Evolutionary conservation across 2,888 invertebrate species (phyloP), one percentile per base, ranked within the genome.

Genomic region (Lasius fuliginosus): DNA sequence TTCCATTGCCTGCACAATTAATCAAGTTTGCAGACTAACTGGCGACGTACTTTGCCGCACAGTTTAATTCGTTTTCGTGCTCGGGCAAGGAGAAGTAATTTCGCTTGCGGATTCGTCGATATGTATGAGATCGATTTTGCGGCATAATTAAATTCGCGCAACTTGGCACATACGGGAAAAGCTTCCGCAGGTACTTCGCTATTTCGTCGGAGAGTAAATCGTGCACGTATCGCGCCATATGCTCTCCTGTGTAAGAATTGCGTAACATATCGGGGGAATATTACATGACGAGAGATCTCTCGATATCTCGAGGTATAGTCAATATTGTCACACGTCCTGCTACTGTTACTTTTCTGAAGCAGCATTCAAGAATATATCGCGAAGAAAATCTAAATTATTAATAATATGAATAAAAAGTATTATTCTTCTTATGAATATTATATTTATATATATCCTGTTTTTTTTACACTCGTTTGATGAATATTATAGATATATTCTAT

Each of bases 51-150:
- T 60, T 71, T 18, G 36, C 33, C 36, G 77, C 69, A 68, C 75
- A 74, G 65, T 82, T 86, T 86, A 68, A 85, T 82, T 79, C 81
- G 64, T 85, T 82, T 81, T 56, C 81, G 81, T 81, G 75, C 56
- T 64, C 56, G 64, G 11, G 65, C 81, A 85, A 85, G 79, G 46
- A 64, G 36, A 85, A 85, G 62, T 85, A 79, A 85, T 85, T 85
- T 85, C 69, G 42, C 68, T 79, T 33, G 36, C 65, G 68, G 56
- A 69, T 75, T 58, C 64, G 69, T 81, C 62, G 67, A 67, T 85
- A 85, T 64, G 46, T 53, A 79, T 40, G 33, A 30, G 46, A 62
- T 77, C 73, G 67, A 85, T 85, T 85, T 74, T 68, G 58, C 85
- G 67, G 74, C 33, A 36, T 30, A 75, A 83, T 62, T 67, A 68